Percentiles rank a stretch among this genome's conserved stretches.
phyloP scores from a whole-genome alignment of 1,140 invertebrate genomes.

The Neodiprion pinetum region DNA sequence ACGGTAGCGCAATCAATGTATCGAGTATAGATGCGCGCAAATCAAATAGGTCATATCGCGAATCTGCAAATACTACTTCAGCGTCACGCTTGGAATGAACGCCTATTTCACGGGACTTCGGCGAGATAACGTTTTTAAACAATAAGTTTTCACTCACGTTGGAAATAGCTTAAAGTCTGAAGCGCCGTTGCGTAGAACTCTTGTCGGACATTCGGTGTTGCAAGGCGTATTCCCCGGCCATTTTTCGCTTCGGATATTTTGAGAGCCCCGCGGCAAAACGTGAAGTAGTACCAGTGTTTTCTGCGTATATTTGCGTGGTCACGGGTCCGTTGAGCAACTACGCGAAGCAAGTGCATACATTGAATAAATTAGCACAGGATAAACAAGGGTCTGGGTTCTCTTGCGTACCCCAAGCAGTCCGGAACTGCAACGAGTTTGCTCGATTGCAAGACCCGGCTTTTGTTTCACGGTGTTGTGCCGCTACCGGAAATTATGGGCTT shows the following conservation, averaged over 20 bases:
- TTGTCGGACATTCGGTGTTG: too few species aligned
- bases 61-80: not conserved
- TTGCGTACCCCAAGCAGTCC: not conserved
- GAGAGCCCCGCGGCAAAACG: not conserved
- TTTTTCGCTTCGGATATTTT: not conserved
- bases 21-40: not conserved
- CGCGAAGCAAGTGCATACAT: constrained; percentile 48
- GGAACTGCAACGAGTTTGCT: not conserved
- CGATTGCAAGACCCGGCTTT: not conserved
- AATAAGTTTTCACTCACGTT: too few species aligned
- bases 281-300: not conserved
- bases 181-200: too few species aligned
- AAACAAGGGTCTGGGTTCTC: constrained; percentile 35
- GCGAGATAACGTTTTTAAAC: too few species aligned
- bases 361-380: constrained; percentile 51
- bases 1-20: constrained; percentile 12
- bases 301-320: constrained; percentile 32
- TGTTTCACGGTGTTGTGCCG: not conserved
- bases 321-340: constrained; percentile 30
- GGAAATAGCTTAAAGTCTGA: too few species aligned
- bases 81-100: too few species aligned
- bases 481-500: too few species aligned
- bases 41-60: not conserved
- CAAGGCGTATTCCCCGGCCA: too few species aligned
- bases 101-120: too few species aligned